A percentile compares a stretch with the other conserved stretches of the same genome.
Conservation (phyloP, 1,140 invertebrate genomes). For the Aphidius gifuensis region DNA sequence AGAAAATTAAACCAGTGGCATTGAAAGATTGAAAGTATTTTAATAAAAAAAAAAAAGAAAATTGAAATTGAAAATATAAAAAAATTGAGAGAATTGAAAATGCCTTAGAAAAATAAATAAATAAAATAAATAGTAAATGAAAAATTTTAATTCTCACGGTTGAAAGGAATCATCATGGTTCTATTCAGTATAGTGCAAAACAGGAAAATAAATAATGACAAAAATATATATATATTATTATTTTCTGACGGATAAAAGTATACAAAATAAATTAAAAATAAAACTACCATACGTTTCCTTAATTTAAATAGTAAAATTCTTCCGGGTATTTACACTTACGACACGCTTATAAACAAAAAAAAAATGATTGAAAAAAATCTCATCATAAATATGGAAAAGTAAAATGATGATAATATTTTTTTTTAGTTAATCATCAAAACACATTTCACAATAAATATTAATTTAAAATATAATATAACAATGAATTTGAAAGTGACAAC, state of each 20-base stretch:
- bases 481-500: too few species aligned
- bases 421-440: too few species aligned
- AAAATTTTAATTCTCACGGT: too few species aligned
- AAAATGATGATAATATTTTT: too few species aligned
- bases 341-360: background rate
- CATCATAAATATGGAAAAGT: background rate
- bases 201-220: background rate
- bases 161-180: background rate
- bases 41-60: too few species aligned
- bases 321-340: conserved; percentile 23
- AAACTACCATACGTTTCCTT: conserved; percentile 16
- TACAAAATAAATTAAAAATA: conserved; percentile 4
- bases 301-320: conserved; percentile 20
- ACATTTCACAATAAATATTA: too few species aligned
- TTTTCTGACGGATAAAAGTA: conserved; percentile 12
- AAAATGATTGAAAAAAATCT: background rate
- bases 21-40: background rate
- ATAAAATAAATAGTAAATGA: too few species aligned
- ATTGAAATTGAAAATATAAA: too few species aligned
- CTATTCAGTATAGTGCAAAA: background rate
- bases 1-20: conserved; percentile 1
- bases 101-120: too few species aligned
- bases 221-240: conserved; percentile 19
- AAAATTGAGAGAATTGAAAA: too few species aligned
- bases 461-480: too few species aligned